phyloP scores from a whole-genome alignment of 2,113 vertebrate species.

The Trochalopteron elliotii region DNA sequence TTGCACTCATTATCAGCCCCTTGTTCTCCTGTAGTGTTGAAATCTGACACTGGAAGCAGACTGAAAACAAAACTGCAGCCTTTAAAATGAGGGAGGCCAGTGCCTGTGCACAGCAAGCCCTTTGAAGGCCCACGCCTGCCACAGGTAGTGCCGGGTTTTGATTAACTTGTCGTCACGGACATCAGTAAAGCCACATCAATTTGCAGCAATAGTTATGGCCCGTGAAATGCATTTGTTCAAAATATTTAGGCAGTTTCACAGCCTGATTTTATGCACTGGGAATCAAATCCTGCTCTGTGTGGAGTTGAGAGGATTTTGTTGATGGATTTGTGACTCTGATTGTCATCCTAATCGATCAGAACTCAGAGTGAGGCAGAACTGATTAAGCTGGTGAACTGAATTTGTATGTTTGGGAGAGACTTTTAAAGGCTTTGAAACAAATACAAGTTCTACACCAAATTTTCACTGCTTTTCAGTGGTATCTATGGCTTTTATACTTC shows the following conservation, averaged over 20 bases:
- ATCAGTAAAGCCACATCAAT: background rate
- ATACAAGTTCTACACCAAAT: background rate
- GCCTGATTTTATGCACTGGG: background rate
- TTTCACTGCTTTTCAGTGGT: background rate
- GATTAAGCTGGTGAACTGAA: background rate
- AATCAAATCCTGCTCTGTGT: background rate
- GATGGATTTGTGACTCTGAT: background rate
- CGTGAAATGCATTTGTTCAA: background rate
- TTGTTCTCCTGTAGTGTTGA: background rate
- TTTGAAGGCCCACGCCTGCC: rapidly evolving
- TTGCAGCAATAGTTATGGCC: background rate
- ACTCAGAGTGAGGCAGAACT: background rate
- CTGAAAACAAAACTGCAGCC: background rate
- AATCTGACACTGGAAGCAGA: background rate
- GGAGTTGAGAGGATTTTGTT: background rate
- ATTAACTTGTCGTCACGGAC: background rate
- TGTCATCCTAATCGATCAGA: background rate
- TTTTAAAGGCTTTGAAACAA: background rate
- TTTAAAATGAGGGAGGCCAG: background rate
- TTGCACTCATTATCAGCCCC: background rate
- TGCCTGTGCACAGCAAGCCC: background rate
- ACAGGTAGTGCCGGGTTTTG: too few species aligned
- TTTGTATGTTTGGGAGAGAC: background rate
- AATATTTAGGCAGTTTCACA: background rate
- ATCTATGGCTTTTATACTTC: background rate